Evolutionary conservation across 2,797 vertebrate species (phyloP).

Genomic region (Crocodylus rhombifer): DNA sequence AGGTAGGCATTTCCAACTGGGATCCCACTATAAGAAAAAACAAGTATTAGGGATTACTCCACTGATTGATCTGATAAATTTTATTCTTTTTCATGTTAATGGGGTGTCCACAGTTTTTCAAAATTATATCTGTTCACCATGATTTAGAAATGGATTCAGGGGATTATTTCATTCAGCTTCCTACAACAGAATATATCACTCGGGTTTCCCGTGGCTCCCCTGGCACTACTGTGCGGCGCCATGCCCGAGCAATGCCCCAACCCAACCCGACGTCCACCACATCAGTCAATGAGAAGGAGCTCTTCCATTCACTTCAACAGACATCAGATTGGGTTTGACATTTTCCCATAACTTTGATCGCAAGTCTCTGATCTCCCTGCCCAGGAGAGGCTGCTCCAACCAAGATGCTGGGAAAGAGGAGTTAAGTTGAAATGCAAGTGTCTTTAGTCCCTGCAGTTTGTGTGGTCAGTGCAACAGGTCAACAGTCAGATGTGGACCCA

Average conservation of each 20-base stretch:
- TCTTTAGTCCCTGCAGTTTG: no score
- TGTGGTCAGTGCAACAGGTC: no score
- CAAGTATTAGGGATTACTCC: not conserved
- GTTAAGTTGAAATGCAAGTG: not conserved
- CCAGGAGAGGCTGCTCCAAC: not conserved
- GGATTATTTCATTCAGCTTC: not conserved
- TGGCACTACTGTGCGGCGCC: not conserved
- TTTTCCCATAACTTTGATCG: not conserved
- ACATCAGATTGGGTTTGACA: fast-evolving
- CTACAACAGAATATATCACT: not conserved
- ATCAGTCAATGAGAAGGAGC: no score
- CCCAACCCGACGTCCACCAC: no score
- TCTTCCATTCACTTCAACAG: fast-evolving
- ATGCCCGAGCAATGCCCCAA: no score
- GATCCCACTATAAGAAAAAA: not conserved
- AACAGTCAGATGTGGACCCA: no score
- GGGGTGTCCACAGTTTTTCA: not conserved
- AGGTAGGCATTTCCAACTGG: not conserved
- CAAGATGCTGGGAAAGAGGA: not conserved
- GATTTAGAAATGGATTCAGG: not conserved
- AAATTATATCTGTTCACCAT: not conserved
- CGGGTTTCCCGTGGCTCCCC: not conserved
- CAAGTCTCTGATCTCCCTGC: no score
- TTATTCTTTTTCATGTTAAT: not conserved
- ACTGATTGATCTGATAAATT: not conserved